A percentile compares a stretch with the other conserved stretches of the same genome.
phyloP scores from a whole-genome alignment of 2,888 invertebrate species.

The Octodonta nipae region DNA sequence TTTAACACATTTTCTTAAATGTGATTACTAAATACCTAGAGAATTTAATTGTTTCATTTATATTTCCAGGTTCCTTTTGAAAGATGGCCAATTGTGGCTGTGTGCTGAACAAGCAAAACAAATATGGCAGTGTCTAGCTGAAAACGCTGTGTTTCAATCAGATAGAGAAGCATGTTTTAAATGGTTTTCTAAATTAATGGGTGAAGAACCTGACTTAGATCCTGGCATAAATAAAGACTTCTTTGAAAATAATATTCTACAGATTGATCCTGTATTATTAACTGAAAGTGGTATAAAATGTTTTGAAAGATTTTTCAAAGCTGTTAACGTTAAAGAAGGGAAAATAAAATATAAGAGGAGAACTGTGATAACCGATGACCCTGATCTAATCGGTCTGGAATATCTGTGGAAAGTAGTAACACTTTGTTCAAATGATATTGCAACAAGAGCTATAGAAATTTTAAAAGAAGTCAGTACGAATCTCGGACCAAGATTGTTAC shows the following conservation, averaged over 20 bases:
- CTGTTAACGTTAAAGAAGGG: conserved; percentile 88
- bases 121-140: conserved; percentile 92
- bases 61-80: conserved; percentile 67
- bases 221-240: conserved; percentile 91
- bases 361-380: conserved; percentile 78
- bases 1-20: no score
- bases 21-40: no score
- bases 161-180: conserved; percentile 95
- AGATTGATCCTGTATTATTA: conserved; percentile 76
- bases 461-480: conserved; percentile 88
- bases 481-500: conserved; percentile 72
- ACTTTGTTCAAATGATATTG: conserved; percentile 83
- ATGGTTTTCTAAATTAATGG: conserved; percentile 95
- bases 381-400: conserved; percentile 89
- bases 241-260: conserved; percentile 87
- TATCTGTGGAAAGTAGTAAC: conserved; percentile 82
- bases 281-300: conserved; percentile 93
- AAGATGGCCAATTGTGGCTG: conserved; percentile 92
- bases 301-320: conserved; percentile 66
- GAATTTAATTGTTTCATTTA: no score
- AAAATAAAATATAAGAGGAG: conserved; percentile 79
- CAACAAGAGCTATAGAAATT: conserved; percentile 79
- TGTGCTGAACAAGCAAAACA: conserved; percentile 94
- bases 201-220: conserved; percentile 91
- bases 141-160: conserved; percentile 78